Conservation (phyloP, 1,140 invertebrate genomes). For the Campoletis sonorensis region DNA sequence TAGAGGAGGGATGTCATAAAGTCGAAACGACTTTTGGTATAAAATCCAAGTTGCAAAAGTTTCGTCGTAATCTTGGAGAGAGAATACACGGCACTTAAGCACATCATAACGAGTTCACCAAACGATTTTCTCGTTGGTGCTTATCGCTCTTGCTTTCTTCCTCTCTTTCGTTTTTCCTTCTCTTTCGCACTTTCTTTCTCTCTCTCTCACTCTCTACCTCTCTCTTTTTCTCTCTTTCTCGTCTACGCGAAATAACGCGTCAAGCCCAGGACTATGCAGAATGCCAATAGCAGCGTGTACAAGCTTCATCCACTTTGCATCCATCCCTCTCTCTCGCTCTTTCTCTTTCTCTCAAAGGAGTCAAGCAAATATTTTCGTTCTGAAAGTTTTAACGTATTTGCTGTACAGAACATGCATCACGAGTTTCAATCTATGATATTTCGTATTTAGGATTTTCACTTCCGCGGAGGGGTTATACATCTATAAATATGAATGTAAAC, state of each 20-base stretch:
- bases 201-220: not conserved
- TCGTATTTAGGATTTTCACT: not conserved
- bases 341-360: conserved; percentile 14
- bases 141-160: conserved; percentile 13
- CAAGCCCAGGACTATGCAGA: conserved; percentile 32
- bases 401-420: not conserved
- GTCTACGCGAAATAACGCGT: conserved; percentile 30
- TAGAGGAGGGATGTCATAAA: too few relatives aligned
- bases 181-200: not conserved
- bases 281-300: conserved; percentile 30
- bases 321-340: conserved; percentile 48
- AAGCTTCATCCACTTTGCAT: conserved; percentile 43
- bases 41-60: conserved; percentile 6
- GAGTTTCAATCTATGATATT: conserved; percentile 3
- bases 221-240: not conserved
- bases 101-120: conserved; percentile 23
- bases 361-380: conserved; percentile 21
- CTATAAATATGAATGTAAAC: conserved; percentile 1
- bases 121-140: conserved; percentile 37
- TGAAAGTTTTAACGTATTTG: conserved; percentile 17
- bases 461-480: not conserved
- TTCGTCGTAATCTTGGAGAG: not conserved
- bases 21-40: not conserved
- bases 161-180: not conserved
- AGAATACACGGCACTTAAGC: conserved; percentile 10